phyloP scores from a whole-genome alignment of 2,888 invertebrate genomes.

The Drosophila picticornis region DNA sequence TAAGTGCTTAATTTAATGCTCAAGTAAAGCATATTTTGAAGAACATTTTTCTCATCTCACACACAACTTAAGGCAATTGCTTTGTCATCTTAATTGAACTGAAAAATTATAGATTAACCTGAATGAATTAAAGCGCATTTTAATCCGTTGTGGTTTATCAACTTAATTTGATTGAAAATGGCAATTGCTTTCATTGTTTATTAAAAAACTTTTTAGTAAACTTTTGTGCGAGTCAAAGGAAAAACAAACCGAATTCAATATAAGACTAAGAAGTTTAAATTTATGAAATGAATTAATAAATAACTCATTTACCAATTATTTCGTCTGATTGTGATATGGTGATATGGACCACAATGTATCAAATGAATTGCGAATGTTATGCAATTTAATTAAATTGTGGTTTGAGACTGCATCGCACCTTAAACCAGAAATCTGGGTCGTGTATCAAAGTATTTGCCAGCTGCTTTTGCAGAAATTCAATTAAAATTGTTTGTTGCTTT shows the following conservation, averaged over 20 bases:
- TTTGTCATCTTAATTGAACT: background rate
- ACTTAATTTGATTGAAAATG: background rate
- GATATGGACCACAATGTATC: background rate
- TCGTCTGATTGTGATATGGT: conserved; percentile 1
- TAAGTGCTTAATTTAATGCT: conserved; percentile 14
- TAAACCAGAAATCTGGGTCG: conserved; percentile 13
- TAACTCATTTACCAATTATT: conserved; percentile 1
- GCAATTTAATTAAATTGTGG: conserved; percentile 1
- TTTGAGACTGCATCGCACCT: conserved; percentile 3
- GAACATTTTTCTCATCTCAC: conserved; percentile 10
- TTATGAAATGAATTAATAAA: background rate
- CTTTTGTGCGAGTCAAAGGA: background rate
- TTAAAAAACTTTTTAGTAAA: background rate
- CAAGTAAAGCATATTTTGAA: conserved; percentile 9
- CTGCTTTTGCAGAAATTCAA: conserved; percentile 57
- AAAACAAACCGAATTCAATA: background rate
- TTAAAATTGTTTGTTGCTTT: conserved; percentile 54
- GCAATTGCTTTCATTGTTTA: background rate
- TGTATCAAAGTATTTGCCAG: conserved; percentile 41
- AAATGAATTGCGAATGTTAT: background rate
- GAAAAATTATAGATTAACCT: background rate
- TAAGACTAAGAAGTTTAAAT: background rate
- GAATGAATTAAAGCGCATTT: background rate
- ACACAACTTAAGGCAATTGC: conserved; percentile 32
- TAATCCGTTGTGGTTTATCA: background rate